Base-by-base conservation (phyloP, 2,797 vertebrate species). In the Phataginus tetradactyla region DNA sequence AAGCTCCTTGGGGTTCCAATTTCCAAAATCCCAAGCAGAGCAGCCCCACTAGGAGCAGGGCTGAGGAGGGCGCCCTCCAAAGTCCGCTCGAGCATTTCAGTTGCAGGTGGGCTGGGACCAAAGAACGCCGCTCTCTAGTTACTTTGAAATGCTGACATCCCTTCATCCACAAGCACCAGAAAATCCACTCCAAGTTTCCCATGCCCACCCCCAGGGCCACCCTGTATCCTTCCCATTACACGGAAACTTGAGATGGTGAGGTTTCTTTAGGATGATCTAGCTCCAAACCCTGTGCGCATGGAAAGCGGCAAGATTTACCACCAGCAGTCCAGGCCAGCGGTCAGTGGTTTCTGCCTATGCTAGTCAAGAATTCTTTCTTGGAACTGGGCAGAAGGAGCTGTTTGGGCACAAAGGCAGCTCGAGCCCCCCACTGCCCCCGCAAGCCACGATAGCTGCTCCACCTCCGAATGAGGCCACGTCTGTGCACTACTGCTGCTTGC, bases 161-260 rank as follows among this genome's bases (percentile, higher is more conserved):
- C 29, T 59, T 90, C 21, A 75, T 3, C 80, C 57, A 29, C 37
- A 74, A 79, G 78, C 39, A 68, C 39, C n/a, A 86, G 86, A 45
- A 91, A 72, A 88, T 18, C 18, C 11, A 39, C 75, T 55, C 86
- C 20, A 4, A 59, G 32, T 72, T 94, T 92, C 81, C 83, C 59
- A 81, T 7, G 29, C 45, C 57, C 68, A 29, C 23, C 51, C 39
- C 66, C 37, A 32, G 57, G 69, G 59, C 86, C 86, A 78, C 69
- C 79, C 89, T 59, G 69, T 37, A 39, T 66, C 74, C 57, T 93
- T 96, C 84, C 69, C 84, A 25, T 55, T 57, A n/a, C 57, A 77
- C 27, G 2, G 85, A 42, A 90, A 92, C 37, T n/a, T 69, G 96
- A 96, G 95, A 80, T 66, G 42, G 13, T 71, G 85, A 85, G 80